phyloP scores from a whole-genome alignment of 2,113 vertebrate species.

The Melanocharis versteri region DNA sequence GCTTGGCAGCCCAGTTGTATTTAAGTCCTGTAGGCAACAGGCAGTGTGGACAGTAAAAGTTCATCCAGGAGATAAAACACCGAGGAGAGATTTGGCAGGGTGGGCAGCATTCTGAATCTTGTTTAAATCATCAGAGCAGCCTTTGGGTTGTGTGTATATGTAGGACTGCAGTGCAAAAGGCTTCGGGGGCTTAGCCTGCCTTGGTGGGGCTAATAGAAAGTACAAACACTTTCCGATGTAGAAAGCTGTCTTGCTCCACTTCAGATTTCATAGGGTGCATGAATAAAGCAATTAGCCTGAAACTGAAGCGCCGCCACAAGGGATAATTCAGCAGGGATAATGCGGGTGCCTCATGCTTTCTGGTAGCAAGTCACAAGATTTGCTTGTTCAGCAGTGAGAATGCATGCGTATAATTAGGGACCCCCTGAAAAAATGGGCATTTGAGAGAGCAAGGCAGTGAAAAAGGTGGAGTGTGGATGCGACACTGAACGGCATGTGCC shows the following conservation, averaged over 20 bases:
- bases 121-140: neutral
- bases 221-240: fast-evolving
- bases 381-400: neutral
- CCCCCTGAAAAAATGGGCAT: neutral
- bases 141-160: neutral
- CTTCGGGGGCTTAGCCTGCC: fast-evolving
- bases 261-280: neutral
- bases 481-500: neutral
- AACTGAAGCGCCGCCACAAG: fast-evolving
- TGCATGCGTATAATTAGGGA: fast-evolving
- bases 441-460: neutral
- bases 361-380: neutral
- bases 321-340: neutral
- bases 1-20: neutral
- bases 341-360: neutral
- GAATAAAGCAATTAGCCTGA: neutral
- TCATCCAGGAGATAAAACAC: neutral
- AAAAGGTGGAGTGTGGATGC: neutral
- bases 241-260: neutral
- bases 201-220: neutral
- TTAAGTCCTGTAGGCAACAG: neutral
- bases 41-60: neutral
- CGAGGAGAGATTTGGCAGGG: neutral
- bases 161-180: neutral
- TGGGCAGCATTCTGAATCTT: neutral